Conservation (phyloP, 2,888 invertebrate genomes). For the Idaea dimidiata region DNA sequence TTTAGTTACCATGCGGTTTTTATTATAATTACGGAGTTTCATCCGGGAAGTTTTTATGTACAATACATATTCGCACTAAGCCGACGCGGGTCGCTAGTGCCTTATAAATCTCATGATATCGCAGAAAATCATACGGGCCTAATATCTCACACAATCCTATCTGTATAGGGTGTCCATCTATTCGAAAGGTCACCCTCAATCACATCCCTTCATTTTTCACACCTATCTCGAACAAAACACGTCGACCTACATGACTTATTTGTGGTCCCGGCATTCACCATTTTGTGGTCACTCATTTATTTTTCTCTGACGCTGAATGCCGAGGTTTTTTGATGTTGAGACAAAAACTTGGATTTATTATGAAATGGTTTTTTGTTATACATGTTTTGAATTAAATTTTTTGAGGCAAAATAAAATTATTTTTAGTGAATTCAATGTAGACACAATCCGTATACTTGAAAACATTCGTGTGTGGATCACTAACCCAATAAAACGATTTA, state of each 20-base stretch:
- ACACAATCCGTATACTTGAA: too few species aligned
- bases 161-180: neutral
- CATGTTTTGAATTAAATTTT: neutral
- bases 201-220: constrained; percentile 3
- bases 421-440: too few species aligned
- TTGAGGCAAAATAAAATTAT: neutral
- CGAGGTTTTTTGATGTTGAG: neutral
- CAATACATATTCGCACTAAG: too few species aligned
- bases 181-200: constrained; percentile 3
- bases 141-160: neutral
- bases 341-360: neutral
- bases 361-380: neutral
- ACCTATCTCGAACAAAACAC: constrained; percentile 1
- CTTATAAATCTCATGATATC: neutral
- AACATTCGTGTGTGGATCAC: too few species aligned
- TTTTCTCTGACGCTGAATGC: neutral
- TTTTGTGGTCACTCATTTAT: neutral
- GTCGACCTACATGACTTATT: neutral
- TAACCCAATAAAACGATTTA: too few species aligned
- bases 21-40: too few species aligned
- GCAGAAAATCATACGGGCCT: neutral
- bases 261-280: neutral
- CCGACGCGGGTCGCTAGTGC: neutral
- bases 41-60: too few species aligned
- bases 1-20: too few species aligned